phyloP scores from a whole-genome alignment of 2,113 vertebrate genomes.

The Bufo bufo region DNA sequence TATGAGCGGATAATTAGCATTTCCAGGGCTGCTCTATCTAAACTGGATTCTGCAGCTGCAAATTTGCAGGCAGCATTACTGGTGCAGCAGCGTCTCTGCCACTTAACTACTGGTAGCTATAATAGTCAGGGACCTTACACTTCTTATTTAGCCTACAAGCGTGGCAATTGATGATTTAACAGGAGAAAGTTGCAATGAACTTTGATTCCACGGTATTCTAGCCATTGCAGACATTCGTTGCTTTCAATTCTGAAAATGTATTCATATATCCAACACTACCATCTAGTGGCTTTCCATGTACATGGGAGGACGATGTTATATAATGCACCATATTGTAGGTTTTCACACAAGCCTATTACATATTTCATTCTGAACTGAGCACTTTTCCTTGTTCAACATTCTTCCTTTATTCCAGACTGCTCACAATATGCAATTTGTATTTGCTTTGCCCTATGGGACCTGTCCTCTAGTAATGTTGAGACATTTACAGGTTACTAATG shows the following conservation, averaged over 20 bases:
- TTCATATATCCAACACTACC: constrained; percentile 51
- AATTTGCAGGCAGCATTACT: constrained; percentile 7
- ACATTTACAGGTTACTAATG: background rate
- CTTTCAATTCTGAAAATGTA: background rate
- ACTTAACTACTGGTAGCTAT: constrained; percentile 45
- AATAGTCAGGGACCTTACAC: constrained; percentile 53
- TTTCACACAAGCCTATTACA: constrained; percentile 5
- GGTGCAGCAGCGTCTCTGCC: constrained; percentile 5
- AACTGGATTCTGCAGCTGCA: constrained; percentile 10
- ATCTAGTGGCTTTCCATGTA: constrained; percentile 47
- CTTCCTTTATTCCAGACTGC: background rate
- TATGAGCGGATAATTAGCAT: background rate
- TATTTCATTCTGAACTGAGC: background rate
- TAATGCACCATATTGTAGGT: background rate
- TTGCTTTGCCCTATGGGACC: background rate
- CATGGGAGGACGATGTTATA: constrained; percentile 7
- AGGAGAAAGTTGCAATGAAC: constrained; percentile 58
- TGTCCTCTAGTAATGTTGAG: background rate
- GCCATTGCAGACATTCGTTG: constrained; percentile 36
- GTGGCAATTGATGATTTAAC: constrained; percentile 59
- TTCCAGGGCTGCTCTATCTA: constrained; percentile 4
- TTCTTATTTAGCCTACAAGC: constrained; percentile 59
- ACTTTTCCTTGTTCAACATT: background rate
- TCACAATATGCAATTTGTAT: background rate
- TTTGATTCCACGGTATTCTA: constrained; percentile 56